A percentile compares a stretch with the other conserved stretches of the same genome.
phyloP scores from a whole-genome alignment of 35 echinoderm and acorn worm species.

The Apostichopus parvimensis region DNA sequence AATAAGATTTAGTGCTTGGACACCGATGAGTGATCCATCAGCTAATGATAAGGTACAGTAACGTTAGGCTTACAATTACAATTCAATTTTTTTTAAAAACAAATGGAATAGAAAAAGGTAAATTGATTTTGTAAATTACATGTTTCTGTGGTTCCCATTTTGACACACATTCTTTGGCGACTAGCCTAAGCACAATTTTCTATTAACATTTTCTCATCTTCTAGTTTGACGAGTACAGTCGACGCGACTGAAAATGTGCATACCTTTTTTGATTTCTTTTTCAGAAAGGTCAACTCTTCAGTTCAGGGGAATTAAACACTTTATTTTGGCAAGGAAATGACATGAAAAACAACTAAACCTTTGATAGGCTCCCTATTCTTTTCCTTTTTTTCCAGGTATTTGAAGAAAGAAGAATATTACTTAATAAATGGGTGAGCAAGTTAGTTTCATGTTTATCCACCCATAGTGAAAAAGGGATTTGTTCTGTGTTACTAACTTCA shows the following conservation, averaged over 20 bases:
- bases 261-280: too few relatives aligned
- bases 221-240: too few relatives aligned
- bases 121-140: too few relatives aligned
- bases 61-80: too few relatives aligned
- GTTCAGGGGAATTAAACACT: background rate
- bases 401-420: constrained; percentile 85
- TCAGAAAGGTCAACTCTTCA: background rate
- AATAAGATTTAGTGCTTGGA: constrained; percentile 91
- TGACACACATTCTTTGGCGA: too few relatives aligned
- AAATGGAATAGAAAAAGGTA: too few relatives aligned
- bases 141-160: background rate
- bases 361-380: background rate
- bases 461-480: too few relatives aligned
- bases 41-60: constrained; percentile 32
- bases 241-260: too few relatives aligned
- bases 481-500: too few relatives aligned
- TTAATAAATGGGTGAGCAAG: constrained; percentile 89
- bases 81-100: too few relatives aligned
- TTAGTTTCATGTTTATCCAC: background rate
- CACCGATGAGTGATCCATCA: constrained; percentile 86
- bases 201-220: too few relatives aligned
- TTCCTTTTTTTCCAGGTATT: constrained; percentile 60
- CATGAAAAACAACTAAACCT: background rate
- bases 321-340: too few relatives aligned
- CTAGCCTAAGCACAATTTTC: background rate